Evolutionary conservation across 2,888 invertebrate genomes (phyloP).

Genomic region (Crematogaster levior): DNA sequence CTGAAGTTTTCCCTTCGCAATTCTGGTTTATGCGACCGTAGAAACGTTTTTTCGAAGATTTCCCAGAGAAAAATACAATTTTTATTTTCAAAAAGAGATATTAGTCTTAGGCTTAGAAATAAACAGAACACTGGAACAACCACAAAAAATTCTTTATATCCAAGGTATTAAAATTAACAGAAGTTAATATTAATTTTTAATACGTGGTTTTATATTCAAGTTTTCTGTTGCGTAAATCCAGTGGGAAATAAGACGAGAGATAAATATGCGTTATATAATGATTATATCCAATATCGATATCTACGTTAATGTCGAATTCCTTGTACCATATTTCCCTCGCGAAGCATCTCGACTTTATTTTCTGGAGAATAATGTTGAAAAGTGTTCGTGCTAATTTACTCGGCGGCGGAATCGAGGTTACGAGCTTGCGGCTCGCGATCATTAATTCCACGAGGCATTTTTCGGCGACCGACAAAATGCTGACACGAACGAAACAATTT

Average conservation of each 20-base stretch:
- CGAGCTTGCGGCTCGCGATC: conserved; percentile 11
- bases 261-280: conserved; percentile 6
- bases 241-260: not conserved
- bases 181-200: not conserved
- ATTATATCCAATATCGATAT: not conserved
- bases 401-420: conserved; percentile 28
- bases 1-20: not conserved
- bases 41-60: conserved; percentile 1
- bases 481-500: not conserved
- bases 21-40: not conserved
- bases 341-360: not conserved
- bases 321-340: not conserved
- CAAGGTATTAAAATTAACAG: not conserved
- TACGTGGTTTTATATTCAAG: not conserved
- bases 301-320: not conserved
- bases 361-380: conserved; percentile 16
- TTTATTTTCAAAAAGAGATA: not conserved
- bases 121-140: not conserved
- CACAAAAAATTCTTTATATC: no score
- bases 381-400: conserved; percentile 28
- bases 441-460: conserved; percentile 36
- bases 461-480: not conserved
- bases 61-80: not conserved
- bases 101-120: not conserved
- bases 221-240: not conserved